phyloP scores from a whole-genome alignment of 2,888 invertebrate species.

The Diarsia brunnea region DNA sequence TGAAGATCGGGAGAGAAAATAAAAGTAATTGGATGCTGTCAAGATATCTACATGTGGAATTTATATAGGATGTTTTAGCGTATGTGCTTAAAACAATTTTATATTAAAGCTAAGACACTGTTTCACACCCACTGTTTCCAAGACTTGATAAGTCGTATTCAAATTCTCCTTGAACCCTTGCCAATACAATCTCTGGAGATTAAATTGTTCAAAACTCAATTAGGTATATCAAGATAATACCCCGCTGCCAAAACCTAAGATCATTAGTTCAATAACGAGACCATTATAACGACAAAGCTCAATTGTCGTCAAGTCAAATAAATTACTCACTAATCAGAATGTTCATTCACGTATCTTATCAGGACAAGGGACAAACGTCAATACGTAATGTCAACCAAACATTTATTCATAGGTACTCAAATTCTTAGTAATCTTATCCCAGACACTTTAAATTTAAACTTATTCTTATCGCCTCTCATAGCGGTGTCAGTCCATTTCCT shows the following conservation, averaged over 20 bases:
- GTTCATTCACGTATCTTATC: conserved; percentile 56
- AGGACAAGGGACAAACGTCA: conserved; percentile 41
- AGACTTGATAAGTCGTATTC: background rate
- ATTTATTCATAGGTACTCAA: conserved; percentile 49
- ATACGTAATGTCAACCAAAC: conserved; percentile 42
- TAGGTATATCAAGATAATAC: conserved; percentile 46
- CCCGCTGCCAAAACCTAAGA: conserved; percentile 30
- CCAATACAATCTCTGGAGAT: conserved; percentile 11
- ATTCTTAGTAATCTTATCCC: conserved; percentile 63
- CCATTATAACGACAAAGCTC: conserved; percentile 35
- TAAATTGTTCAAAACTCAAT: conserved; percentile 32
- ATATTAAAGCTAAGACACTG: background rate
- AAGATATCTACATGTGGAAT: conserved; percentile 15
- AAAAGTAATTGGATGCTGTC: conserved; percentile 35
- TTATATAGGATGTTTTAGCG: background rate
- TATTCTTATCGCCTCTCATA: conserved; percentile 61
- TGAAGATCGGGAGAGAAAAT: conserved; percentile 12
- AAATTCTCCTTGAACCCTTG: conserved; percentile 16
- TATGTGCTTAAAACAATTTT: conserved; percentile 9
- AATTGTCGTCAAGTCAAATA: conserved; percentile 49
- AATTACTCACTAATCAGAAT: conserved; percentile 57
- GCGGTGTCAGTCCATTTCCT: conserved; percentile 67
- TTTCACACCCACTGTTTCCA: conserved; percentile 12
- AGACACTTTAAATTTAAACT: conserved; percentile 49
- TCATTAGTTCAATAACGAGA: conserved; percentile 50